These are phyloP conservation scores for Apodemus agrarius DNA, from an alignment of 2,797 vertebrate species.

Conservation along the genomic window DNA sequence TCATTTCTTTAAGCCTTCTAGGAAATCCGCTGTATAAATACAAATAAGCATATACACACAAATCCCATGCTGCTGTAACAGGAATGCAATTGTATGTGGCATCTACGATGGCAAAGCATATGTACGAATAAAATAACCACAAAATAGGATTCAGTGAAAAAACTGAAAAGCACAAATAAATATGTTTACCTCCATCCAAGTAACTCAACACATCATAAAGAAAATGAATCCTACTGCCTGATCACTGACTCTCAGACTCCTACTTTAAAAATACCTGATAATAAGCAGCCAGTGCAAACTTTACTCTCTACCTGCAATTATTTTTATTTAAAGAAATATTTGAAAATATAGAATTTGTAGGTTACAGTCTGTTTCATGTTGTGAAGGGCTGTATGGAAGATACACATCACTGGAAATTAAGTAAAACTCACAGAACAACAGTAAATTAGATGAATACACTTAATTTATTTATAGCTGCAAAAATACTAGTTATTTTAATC, in stretches of 20 bases:
- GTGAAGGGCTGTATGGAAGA: background rate
- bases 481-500: background rate
- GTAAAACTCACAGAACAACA: background rate
- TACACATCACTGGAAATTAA: background rate
- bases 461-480: background rate
- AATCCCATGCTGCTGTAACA: background rate
- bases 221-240: background rate
- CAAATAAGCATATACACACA: background rate
- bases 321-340: background rate
- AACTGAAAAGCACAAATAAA: background rate
- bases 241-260: background rate
- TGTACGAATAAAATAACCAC: background rate
- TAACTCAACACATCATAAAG: background rate
- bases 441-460: background rate
- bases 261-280: background rate
- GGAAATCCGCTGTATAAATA: background rate
- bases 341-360: background rate
- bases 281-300: background rate
- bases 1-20: background rate
- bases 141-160: background rate
- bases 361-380: background rate
- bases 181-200: background rate
- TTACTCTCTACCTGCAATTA: background rate
- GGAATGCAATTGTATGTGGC: background rate
- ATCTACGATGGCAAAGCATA: background rate